Evolutionary conservation across 2,888 invertebrate genomes (phyloP).

Genomic region (Pheosia gnoma): DNA sequence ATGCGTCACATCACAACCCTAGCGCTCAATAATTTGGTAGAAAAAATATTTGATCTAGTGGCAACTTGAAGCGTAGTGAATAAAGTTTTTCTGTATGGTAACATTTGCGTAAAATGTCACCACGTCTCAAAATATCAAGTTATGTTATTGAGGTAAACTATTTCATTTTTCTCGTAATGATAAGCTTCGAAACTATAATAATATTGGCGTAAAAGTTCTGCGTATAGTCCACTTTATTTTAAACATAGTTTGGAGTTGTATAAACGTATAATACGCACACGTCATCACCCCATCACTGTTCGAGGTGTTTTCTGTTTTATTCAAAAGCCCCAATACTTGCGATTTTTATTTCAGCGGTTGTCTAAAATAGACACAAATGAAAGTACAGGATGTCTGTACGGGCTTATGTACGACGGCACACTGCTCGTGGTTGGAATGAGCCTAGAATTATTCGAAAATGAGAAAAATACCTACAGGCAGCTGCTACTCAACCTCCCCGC

Average conservation of each 20-base stretch:
- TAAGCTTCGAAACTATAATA: background rate
- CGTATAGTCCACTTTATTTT: slow-evolving; percentile 7
- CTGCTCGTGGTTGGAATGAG: slow-evolving; percentile 88
- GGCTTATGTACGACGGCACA: slow-evolving; percentile 89
- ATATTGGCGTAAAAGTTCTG: background rate
- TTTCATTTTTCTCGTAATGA: slow-evolving; percentile 37
- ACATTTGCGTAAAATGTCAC: slow-evolving; percentile 85
- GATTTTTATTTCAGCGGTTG: slow-evolving; percentile 83
- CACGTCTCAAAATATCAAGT: slow-evolving; percentile 88
- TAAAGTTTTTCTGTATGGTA: slow-evolving; percentile 23
- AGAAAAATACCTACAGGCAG: slow-evolving; percentile 77
- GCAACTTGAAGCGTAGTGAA: background rate
- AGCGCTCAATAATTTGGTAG: background rate
- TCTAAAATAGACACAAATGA: slow-evolving; percentile 84
- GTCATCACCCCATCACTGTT: slow-evolving; percentile 48
- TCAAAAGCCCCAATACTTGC: background rate
- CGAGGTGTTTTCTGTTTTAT: background rate
- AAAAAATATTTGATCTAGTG: background rate
- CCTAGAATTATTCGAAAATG: slow-evolving; percentile 85
- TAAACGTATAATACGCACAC: slow-evolving; percentile 42
- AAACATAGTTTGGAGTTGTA: background rate
- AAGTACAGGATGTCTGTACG: slow-evolving; percentile 89
- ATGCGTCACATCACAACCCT: too few species aligned
- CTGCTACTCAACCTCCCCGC: slow-evolving; percentile 88
- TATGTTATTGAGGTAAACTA: slow-evolving; percentile 87